phyloP scores from a whole-genome alignment of 2,113 vertebrate species.

The Cygnus atratus region DNA sequence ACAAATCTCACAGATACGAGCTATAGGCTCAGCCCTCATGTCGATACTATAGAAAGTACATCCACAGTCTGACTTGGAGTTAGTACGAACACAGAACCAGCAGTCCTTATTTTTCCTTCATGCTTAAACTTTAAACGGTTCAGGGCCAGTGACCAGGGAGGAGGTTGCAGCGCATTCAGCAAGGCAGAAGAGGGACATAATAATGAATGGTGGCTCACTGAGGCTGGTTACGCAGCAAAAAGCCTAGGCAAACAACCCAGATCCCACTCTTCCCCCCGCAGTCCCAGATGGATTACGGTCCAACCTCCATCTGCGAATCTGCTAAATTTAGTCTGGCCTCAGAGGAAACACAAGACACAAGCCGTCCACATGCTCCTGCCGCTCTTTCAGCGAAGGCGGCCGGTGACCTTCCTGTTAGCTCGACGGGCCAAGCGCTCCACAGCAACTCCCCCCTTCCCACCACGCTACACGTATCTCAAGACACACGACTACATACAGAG shows the following conservation, averaged over 20 bases:
- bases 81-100: neutral
- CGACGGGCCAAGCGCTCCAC: neutral
- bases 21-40: neutral
- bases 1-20: neutral
- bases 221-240: neutral
- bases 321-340: slow-evolving; percentile 61
- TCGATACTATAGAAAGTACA: neutral
- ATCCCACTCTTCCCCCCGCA: neutral
- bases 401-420: slow-evolving; percentile 43
- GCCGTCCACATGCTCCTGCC: neutral
- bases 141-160: neutral
- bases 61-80: neutral
- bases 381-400: neutral
- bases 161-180: neutral
- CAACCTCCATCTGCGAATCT: slow-evolving; percentile 10
- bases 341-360: slow-evolving; percentile 28
- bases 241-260: neutral
- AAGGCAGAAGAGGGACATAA: neutral
- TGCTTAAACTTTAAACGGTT: neutral
- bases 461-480: neutral
- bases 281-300: neutral
- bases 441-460: neutral
- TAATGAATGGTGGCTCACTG: neutral
- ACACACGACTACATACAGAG: neutral
- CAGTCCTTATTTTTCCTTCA: neutral